phyloP scores from a whole-genome alignment of 2,888 invertebrate species.

The Thecocarcelia acutangulata region DNA sequence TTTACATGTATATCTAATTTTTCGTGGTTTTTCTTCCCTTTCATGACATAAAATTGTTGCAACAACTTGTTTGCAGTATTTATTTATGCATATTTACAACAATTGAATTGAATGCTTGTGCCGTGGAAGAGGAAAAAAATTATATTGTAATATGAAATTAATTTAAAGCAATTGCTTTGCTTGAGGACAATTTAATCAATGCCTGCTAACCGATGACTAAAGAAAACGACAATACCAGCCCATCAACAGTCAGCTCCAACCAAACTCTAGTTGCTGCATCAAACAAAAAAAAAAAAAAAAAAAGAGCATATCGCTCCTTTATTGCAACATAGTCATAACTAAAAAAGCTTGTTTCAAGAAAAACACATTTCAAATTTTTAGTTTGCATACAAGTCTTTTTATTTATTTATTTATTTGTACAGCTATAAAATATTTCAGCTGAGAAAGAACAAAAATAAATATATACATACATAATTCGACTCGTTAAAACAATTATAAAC shows the following conservation, averaged over 20 bases:
- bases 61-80: slow-evolving; percentile 18
- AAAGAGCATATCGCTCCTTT: too few species aligned
- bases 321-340: too few species aligned
- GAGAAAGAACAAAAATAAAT: too few species aligned
- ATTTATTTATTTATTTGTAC: not conserved
- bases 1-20: too few species aligned
- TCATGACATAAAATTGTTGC: slow-evolving; percentile 4
- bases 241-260: slow-evolving; percentile 15
- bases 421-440: too few species aligned
- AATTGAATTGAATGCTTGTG: slow-evolving; percentile 69
- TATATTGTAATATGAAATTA: slow-evolving; percentile 79
- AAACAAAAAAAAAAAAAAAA: slow-evolving; percentile 7
- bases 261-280: slow-evolving; percentile 1
- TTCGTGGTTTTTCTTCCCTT: not conserved
- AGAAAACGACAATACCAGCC: slow-evolving; percentile 49
- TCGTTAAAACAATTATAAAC: too few species aligned
- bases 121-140: slow-evolving; percentile 34
- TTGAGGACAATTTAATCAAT: slow-evolving; percentile 82
- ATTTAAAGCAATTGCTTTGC: slow-evolving; percentile 82
- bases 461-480: too few species aligned
- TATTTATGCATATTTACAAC: slow-evolving; percentile 22
- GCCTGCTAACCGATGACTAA: slow-evolving; percentile 62
- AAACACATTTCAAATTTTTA: too few species aligned
- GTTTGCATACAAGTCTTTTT: too few species aligned
- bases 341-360: too few species aligned